These are phyloP conservation scores for Atta cephalotes DNA, from an alignment of 1,140 invertebrate species.

Conservation along the genomic window DNA sequence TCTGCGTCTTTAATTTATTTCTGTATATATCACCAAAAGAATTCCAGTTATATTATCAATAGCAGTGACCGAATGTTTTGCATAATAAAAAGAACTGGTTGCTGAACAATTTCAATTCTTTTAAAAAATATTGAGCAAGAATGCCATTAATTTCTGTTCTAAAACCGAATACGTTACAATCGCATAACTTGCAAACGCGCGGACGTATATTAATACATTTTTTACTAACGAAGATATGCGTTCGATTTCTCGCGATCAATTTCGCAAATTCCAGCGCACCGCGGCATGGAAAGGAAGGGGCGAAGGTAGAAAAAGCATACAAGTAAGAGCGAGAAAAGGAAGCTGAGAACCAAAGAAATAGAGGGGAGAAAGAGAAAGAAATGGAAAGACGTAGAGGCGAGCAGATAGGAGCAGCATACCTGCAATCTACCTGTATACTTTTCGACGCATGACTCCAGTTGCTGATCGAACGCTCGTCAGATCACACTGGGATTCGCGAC, in stretches of 20 bases:
- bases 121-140: not conserved
- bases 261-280: conserved; percentile 20
- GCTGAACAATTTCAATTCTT: not conserved
- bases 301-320: conserved; percentile 36
- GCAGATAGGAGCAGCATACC: conserved; percentile 53
- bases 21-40: not conserved
- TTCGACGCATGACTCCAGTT: conserved; percentile 78
- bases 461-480: conserved; percentile 80
- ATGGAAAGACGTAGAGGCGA: conserved; percentile 67
- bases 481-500: conserved; percentile 49
- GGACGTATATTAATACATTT: conserved; percentile 48
- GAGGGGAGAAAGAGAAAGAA: conserved; percentile 66
- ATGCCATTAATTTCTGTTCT: conserved; percentile 23
- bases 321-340: conserved; percentile 28
- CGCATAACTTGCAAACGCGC: not conserved
- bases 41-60: not conserved
- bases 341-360: conserved; percentile 25
- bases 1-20: not conserved
- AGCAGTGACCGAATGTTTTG: not conserved
- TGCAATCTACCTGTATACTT: conserved; percentile 74
- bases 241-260: conserved; percentile 64
- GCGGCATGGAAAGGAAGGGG: conserved; percentile 1
- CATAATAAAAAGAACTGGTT: not conserved
- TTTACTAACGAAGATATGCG: not conserved
- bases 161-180: not conserved